Conservation (phyloP, 64 coral and sea anemone genomes). For the Acropora yongei region DNA sequence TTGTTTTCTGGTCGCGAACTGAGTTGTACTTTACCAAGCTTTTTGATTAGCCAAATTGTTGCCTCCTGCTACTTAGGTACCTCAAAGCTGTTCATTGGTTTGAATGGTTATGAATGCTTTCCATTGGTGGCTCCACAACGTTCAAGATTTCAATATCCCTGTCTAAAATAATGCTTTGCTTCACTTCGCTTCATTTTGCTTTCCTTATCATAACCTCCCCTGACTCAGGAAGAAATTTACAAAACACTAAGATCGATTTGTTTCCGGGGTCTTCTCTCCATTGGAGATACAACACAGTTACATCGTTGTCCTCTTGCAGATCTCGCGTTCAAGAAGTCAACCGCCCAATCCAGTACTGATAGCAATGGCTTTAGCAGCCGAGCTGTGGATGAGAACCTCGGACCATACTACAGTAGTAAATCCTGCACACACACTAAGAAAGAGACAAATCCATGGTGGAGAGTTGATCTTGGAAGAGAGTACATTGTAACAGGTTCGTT, state of each 20-base stretch:
- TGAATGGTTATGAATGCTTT: no score
- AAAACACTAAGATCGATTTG: no score
- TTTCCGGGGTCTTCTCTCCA: not conserved
- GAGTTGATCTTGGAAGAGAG: conserved; percentile 91
- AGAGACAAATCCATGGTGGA: conserved; percentile 96
- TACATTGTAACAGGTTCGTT: conserved; percentile 91
- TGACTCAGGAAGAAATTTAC: not conserved
- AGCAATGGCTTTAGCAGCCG: conserved; percentile 83
- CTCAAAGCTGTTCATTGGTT: no score
- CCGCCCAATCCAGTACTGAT: conserved; percentile 84
- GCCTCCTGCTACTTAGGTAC: no score
- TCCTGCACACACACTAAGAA: conserved; percentile 89
- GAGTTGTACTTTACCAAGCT: no score
- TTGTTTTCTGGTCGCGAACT: no score
- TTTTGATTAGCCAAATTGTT: no score
- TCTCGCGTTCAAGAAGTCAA: conserved; percentile 82
- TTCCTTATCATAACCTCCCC: not conserved
- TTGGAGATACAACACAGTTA: not conserved
- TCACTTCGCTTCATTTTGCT: not conserved
- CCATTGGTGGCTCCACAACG: no score
- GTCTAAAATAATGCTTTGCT: no score
- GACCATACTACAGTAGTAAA: conserved; percentile 64
- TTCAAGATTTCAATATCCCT: no score
- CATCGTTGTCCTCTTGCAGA: conserved; percentile 44
- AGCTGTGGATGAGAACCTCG: conserved; percentile 89